A percentile compares a stretch with the other conserved stretches of the same genome.
phyloP scores from a whole-genome alignment of 2,888 invertebrate genomes.

The Malacosoma neustria region DNA sequence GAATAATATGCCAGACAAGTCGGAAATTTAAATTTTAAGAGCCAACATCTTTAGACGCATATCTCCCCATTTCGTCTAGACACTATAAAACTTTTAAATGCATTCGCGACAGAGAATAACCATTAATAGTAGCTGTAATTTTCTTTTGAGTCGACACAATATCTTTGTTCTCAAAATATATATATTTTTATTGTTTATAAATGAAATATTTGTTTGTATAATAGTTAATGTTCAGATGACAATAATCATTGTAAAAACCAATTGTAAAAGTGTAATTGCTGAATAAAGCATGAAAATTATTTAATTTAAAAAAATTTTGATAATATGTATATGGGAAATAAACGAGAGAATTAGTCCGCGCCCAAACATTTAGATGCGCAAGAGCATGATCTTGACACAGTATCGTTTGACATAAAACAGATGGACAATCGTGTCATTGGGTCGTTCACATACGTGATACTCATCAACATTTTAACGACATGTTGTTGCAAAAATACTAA shows the following conservation, averaged over 20 bases:
- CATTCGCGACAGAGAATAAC: background rate
- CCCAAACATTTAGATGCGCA: slow-evolving; percentile 26
- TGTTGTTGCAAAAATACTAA: slow-evolving; percentile 23
- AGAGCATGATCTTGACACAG: slow-evolving; percentile 43
- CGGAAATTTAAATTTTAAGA: background rate
- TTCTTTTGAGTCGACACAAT: too few relatives aligned
- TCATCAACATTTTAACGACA: slow-evolving; percentile 29
- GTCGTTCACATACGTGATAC: slow-evolving; percentile 23
- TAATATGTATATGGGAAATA: too few relatives aligned
- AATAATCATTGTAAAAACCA: too few relatives aligned
- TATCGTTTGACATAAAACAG: slow-evolving; percentile 17
- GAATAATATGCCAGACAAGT: background rate
- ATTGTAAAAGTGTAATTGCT: too few relatives aligned
- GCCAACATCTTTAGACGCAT: background rate
- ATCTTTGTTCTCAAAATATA: too few relatives aligned
- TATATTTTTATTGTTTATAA: too few relatives aligned
- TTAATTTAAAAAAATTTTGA: too few relatives aligned
- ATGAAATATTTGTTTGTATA: too few relatives aligned
- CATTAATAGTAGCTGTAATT: too few relatives aligned
- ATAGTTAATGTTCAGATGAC: too few relatives aligned
- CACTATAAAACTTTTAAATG: background rate
- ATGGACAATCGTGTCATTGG: slow-evolving; percentile 34
- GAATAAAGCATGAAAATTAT: too few relatives aligned
- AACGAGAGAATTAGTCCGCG: too few relatives aligned
- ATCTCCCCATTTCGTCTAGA: background rate